Percentiles rank a stretch among this genome's conserved stretches.
These are phyloP conservation scores for Electrophaes corylata DNA, from an alignment of 2,888 invertebrate genomes.

Conservation along the genomic window DNA sequence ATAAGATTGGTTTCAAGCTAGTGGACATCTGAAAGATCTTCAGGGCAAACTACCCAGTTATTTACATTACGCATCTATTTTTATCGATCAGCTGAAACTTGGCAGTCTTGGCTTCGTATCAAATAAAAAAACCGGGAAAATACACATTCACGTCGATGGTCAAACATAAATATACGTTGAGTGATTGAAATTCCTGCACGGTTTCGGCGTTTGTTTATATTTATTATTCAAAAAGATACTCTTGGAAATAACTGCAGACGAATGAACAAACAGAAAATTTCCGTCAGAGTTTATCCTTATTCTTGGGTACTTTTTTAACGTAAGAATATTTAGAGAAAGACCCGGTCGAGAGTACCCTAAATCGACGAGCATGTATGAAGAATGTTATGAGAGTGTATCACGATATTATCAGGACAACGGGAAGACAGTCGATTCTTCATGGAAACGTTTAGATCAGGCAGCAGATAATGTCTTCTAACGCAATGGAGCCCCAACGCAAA, in stretches of 20 bases:
- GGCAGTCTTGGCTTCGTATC: slow-evolving; percentile 1
- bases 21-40: neutral
- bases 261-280: neutral
- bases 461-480: no score
- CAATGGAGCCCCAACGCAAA: no score
- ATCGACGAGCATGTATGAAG: no score
- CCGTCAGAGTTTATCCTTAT: no score
- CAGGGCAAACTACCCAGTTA: neutral
- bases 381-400: no score
- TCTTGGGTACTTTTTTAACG: no score
- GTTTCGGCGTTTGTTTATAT: neutral
- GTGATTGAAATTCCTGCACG: slow-evolving; percentile 7
- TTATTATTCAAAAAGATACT: neutral
- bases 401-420: no score
- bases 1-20: neutral
- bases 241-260: neutral
- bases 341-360: no score
- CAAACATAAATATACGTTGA: slow-evolving; percentile 5
- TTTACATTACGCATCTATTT: neutral
- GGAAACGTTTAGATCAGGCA: no score
- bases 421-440: no score
- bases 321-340: no score
- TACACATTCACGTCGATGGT: neutral
- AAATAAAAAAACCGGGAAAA: slow-evolving; percentile 5
- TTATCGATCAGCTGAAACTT: slow-evolving; percentile 6